Evolutionary conservation across 2,113 vertebrate genomes (phyloP), one percentile per base, ranked within the genome.

Genomic region (Prochilodus magdalenae): DNA sequence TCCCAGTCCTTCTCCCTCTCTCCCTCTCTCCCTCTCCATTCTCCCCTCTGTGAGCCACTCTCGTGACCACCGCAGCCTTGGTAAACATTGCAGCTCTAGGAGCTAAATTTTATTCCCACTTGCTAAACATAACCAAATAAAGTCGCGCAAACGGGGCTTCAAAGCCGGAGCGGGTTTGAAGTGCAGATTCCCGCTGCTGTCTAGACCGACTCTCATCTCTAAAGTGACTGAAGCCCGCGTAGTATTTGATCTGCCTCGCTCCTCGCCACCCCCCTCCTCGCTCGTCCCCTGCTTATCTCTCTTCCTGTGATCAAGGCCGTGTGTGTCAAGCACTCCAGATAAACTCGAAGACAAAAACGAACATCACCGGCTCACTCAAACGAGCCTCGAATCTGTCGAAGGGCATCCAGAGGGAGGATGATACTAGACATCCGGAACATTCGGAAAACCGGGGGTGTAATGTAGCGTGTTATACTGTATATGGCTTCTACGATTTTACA

Each of bases 221-320:
- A 24, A n/a, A 26, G 57, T 26, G n/a, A 60, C 57, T 60, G 22
- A 60, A 60, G 57, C 57, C 57, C 57, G 57, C 22, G 6, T 60
- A 5, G n/a, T 5, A 24, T 60, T 26, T 60, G 57, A 60, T 24
- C 7, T 26, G 57, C 24, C 57, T 26, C 57, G 20, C 5, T 20
- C 18, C 53, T 26, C 57, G 20, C 5, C 53, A 1, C 53, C 53
- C 53, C 53, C 53, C 18, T 12, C 20, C 53, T 55, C 53, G 53
- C 53, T 60, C 57, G 57, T 60, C 57, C 57, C 57, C n/a, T 60
- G 57, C 57, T 60, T 60, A 60, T 60, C 57, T 24, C n/a, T 26
- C 57, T 26, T 60, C 57, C 57, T 60, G 57, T 60, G 57, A 60
- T 60, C 57, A 60, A 60, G 57, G 57, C 57, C 57, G n/a, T 26